phyloP scores from a whole-genome alignment of 1,140 invertebrate species.

The Telenomus remus region DNA sequence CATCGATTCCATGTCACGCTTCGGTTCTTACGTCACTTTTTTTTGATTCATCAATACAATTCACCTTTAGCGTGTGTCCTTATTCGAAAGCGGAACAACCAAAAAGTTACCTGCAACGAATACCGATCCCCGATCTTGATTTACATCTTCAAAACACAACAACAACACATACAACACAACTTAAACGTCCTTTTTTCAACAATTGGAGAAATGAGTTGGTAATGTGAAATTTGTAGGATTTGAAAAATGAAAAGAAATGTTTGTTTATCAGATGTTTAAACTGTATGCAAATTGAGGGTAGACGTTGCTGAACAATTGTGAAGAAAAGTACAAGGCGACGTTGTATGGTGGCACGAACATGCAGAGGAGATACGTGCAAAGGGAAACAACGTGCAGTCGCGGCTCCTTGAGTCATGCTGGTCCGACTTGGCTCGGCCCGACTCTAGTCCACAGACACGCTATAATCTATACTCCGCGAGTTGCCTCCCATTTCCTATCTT shows the following conservation, averaged over 20 bases:
- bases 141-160: too few relatives aligned
- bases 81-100: too few relatives aligned
- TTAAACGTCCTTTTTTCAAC: too few relatives aligned
- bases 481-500: constrained; percentile 36
- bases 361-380: constrained; percentile 20
- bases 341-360: constrained; percentile 14
- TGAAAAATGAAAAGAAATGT: not conserved
- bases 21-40: not conserved
- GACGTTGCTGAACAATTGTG: constrained; percentile 36
- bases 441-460: constrained; percentile 20
- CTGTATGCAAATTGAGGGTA: constrained; percentile 8
- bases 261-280: not conserved
- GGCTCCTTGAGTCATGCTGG: constrained; percentile 29
- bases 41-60: too few relatives aligned
- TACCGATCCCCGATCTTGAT: too few relatives aligned
- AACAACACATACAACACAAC: too few relatives aligned
- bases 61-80: too few relatives aligned
- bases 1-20: constrained; percentile 2
- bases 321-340: constrained; percentile 28
- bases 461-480: constrained; percentile 29
- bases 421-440: constrained; percentile 10
- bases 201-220: too few relatives aligned
- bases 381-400: constrained; percentile 29
- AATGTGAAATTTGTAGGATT: too few relatives aligned
- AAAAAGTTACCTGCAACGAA: too few relatives aligned